Conservation (phyloP, 2,797 vertebrate species). For the Pipistrellus pipistrellus region DNA sequence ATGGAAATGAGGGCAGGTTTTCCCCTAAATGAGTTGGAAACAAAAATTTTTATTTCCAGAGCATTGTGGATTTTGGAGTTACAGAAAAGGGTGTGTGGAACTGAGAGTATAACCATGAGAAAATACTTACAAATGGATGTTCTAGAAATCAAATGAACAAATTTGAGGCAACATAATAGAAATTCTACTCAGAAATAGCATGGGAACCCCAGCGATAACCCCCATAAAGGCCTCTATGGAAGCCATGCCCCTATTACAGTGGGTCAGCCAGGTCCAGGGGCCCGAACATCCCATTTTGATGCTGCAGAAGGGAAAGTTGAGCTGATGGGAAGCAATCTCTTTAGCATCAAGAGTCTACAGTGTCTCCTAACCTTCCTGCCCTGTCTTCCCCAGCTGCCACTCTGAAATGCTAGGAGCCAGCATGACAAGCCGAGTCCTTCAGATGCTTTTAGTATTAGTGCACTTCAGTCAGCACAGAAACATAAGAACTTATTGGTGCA, state of each 20-base stretch:
- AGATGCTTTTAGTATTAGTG: conserved; percentile 43
- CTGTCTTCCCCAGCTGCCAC: not conserved
- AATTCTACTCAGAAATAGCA: not conserved
- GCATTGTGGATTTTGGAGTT: conserved; percentile 4
- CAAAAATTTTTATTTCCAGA: conserved; percentile 28
- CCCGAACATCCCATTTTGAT: not conserved
- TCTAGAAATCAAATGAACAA: conserved; percentile 38
- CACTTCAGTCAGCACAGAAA: conserved; percentile 44
- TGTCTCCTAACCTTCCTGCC: conserved; percentile 44
- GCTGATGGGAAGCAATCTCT: not conserved
- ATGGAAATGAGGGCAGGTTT: not conserved
- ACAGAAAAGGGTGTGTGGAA: not conserved
- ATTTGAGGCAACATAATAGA: not conserved
- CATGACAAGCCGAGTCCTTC: conserved; percentile 63
- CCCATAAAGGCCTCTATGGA: not conserved
- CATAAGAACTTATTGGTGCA: not conserved
- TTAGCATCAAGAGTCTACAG: conserved; percentile 48
- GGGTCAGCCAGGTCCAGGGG: not conserved
- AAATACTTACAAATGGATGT: not conserved
- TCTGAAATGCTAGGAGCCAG: not conserved
- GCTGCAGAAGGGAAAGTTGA: not conserved
- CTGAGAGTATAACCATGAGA: not conserved
- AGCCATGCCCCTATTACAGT: not conserved
- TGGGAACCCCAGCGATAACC: not conserved
- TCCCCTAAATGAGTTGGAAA: conserved; percentile 10